A percentile compares a stretch with the other conserved stretches of the same genome.
These are phyloP conservation scores for Rhopilema esculentum DNA, from an alignment of 30 jellyfish, hydroid and myxozoan species.

Conservation along the genomic window DNA sequence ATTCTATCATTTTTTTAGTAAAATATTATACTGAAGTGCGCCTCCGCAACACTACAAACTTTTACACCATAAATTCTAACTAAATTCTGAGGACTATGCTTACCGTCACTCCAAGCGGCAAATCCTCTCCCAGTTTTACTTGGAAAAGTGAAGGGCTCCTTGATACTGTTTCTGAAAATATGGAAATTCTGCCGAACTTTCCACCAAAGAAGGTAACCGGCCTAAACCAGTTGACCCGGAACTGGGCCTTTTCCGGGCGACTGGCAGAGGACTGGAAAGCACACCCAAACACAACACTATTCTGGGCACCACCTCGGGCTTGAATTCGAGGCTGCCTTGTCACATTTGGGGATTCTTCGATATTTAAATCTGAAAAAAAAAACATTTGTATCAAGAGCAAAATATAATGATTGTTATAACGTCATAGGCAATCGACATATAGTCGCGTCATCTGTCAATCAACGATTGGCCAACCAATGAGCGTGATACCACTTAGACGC, in stretches of 20 bases:
- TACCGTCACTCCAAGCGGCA: slow-evolving; percentile 65
- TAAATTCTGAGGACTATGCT: too few species aligned
- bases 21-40: too few species aligned
- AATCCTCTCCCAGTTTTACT: slow-evolving; percentile 53
- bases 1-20: too few species aligned
- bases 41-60: too few species aligned
- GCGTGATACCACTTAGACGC: too few species aligned
- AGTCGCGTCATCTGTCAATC: too few species aligned
- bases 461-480: too few species aligned
- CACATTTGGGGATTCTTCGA: slow-evolving; percentile 55
- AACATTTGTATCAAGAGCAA: neutral
- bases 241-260: slow-evolving; percentile 48
- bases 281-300: slow-evolving; percentile 40
- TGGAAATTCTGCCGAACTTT: slow-evolving; percentile 58
- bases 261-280: slow-evolving; percentile 38
- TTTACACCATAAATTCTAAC: too few species aligned
- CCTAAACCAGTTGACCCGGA: slow-evolving; percentile 65
- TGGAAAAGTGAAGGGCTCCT: slow-evolving; percentile 52
- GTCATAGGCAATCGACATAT: too few species aligned
- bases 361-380: slow-evolving; percentile 11
- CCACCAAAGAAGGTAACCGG: slow-evolving; percentile 79
- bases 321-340: slow-evolving; percentile 48
- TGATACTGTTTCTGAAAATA: slow-evolving; percentile 33
- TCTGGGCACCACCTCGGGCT: slow-evolving; percentile 37
- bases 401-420: too few species aligned